A percentile compares a stretch with the other conserved stretches of the same genome.
Evolutionary conservation across 1,140 invertebrate species (phyloP).

Genomic region (Pararge aegeria): DNA sequence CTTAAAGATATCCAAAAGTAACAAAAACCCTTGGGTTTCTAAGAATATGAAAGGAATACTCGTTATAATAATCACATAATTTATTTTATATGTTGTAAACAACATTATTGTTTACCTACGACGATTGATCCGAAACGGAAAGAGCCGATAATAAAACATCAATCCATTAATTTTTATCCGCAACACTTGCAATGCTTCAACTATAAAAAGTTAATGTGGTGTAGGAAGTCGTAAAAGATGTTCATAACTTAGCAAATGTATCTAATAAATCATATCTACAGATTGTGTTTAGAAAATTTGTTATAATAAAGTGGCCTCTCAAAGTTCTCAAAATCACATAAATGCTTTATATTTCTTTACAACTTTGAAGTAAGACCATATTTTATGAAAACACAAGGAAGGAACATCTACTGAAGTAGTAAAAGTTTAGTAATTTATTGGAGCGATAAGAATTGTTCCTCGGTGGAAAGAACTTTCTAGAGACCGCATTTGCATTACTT

Average conservation of each 20-base stretch:
- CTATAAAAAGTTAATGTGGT: background rate
- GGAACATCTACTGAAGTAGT: background rate
- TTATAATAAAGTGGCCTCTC: slow-evolving; percentile 6
- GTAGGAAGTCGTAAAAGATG: background rate
- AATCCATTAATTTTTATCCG: no score
- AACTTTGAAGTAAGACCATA: slow-evolving; percentile 13
- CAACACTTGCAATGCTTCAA: background rate
- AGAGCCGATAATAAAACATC: no score
- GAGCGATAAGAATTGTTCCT: slow-evolving; percentile 7
- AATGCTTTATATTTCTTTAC: slow-evolving; percentile 9
- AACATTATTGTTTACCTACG: no score
- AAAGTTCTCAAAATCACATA: slow-evolving; percentile 3
- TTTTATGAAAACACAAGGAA: background rate
- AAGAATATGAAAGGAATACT: no score
- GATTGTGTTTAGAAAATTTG: background rate
- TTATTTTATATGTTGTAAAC: no score
- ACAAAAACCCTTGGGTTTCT: no score
- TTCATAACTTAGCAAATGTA: background rate
- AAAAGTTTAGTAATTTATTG: slow-evolving; percentile 8
- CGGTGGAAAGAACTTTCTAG: background rate
- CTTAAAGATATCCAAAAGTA: no score
- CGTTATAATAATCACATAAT: no score
- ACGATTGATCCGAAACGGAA: no score
- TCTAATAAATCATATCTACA: background rate
- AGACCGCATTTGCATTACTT: background rate